Evolutionary conservation across 2,888 invertebrate genomes (phyloP).

Genomic region (Palloptera scutellata): DNA sequence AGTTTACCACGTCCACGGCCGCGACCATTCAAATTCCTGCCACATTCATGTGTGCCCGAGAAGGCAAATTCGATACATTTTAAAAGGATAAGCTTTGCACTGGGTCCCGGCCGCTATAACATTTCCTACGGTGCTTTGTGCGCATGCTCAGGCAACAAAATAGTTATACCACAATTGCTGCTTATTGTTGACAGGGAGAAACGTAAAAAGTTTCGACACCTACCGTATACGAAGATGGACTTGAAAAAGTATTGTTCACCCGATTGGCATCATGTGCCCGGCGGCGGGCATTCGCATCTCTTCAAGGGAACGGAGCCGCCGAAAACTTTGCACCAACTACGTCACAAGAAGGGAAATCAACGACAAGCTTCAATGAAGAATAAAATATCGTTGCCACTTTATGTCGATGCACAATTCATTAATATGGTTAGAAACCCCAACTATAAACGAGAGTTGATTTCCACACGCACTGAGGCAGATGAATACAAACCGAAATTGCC

Average conservation of each 20-base stretch:
- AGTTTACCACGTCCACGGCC: no score
- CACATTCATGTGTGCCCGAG: no score
- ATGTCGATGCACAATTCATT: constrained; percentile 52
- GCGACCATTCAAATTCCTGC: no score
- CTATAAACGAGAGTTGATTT: constrained; percentile 38
- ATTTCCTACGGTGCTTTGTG: constrained; percentile 44
- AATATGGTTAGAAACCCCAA: constrained; percentile 51
- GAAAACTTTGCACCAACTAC: neutral
- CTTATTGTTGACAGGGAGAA: constrained; percentile 52
- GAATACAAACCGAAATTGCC: no score
- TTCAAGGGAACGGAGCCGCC: constrained; percentile 38
- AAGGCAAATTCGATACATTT: no score
- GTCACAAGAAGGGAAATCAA: no score
- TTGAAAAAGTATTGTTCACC: constrained; percentile 39
- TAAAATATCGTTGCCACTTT: constrained; percentile 41
- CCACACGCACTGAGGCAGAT: constrained; percentile 27
- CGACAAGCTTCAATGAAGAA: no score
- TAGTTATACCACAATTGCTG: constrained; percentile 42
- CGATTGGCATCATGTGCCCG: constrained; percentile 53
- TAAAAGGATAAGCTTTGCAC: constrained; percentile 44
- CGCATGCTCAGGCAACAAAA: constrained; percentile 42
- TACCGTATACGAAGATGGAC: constrained; percentile 43
- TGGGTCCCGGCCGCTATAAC: constrained; percentile 57
- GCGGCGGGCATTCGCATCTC: constrained; percentile 48
- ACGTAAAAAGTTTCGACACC: constrained; percentile 51